Evolutionary conservation across 1,140 invertebrate species (phyloP).

Genomic region (Copidosoma floridanum): DNA sequence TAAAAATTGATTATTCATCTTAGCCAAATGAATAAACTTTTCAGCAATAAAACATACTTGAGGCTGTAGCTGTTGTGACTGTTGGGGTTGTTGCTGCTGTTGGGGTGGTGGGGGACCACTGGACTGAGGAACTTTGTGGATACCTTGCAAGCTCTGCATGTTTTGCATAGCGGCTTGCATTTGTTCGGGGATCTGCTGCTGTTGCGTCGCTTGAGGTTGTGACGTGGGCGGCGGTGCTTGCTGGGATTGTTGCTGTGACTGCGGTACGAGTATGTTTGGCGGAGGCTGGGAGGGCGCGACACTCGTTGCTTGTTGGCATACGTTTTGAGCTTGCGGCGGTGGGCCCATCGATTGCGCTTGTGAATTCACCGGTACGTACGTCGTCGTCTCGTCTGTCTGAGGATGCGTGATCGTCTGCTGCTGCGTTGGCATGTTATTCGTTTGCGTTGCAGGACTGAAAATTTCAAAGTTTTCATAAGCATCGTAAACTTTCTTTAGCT

Average conservation of each 20-base stretch:
- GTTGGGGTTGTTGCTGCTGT: conserved; percentile 34
- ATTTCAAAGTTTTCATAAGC: no score
- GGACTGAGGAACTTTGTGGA: conserved; percentile 53
- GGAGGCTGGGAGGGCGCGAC: conserved; percentile 14
- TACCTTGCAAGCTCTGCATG: conserved; percentile 49
- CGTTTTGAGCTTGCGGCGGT: conserved; percentile 27
- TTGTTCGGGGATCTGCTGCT: conserved; percentile 43
- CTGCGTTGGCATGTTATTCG: conserved; percentile 43
- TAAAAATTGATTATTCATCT: no score
- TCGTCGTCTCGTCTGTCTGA: conserved; percentile 7
- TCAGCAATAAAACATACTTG: background rate
- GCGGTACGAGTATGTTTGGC: conserved; percentile 24
- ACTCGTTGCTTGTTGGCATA: conserved; percentile 15
- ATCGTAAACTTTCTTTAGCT: no score
- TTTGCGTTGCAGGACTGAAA: conserved; percentile 25
- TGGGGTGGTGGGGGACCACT: conserved; percentile 28
- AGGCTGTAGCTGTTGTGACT: conserved; percentile 26
- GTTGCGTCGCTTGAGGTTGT: conserved; percentile 32
- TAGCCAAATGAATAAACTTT: no score
- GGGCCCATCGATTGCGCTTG: conserved; percentile 12
- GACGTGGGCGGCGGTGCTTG: conserved; percentile 30
- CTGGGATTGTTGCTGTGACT: conserved; percentile 30
- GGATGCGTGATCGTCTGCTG: conserved; percentile 20
- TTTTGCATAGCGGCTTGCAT: conserved; percentile 42
- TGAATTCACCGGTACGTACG: conserved; percentile 11